Conservation (phyloP, 2,113 vertebrate species). For the Nettapus auritus region DNA sequence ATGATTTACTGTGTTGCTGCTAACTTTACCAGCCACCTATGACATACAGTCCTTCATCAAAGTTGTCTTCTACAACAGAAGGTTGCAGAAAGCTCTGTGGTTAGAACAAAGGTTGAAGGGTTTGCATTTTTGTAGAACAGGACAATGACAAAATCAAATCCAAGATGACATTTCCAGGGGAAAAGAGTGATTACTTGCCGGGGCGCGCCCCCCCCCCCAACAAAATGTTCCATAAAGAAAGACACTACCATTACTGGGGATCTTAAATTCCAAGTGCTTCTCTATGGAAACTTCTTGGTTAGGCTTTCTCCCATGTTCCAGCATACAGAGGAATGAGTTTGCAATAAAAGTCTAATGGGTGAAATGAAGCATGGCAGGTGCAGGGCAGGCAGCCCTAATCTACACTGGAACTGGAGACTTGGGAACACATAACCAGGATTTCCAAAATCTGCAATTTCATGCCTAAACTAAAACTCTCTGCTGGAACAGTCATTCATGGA, state of each 20-base stretch:
- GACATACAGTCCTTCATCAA: not conserved
- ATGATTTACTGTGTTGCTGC: not conserved
- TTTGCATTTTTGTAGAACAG: not conserved
- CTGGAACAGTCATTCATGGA: not conserved
- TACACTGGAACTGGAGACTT: not conserved
- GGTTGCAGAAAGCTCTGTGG: not conserved
- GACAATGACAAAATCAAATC: not conserved
- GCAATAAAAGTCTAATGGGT: rapidly evolving
- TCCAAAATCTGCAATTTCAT: not conserved
- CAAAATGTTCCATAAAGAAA: not conserved
- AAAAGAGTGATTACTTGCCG: not conserved
- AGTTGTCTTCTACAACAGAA: not conserved
- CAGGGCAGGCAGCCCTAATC: not conserved
- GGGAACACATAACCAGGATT: not conserved
- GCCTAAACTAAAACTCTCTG: not conserved
- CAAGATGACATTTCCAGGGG: not conserved
- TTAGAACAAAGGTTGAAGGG: not conserved
- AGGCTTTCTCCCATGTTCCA: not conserved
- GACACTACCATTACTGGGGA: not conserved
- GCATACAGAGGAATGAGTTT: not conserved
- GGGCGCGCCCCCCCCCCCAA: no score
- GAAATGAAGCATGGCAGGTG: not conserved
- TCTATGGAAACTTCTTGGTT: not conserved
- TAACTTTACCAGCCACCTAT: not conserved
- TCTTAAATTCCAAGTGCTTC: not conserved